These are phyloP conservation scores for Eupithecia centaureata DNA, from an alignment of 2,888 invertebrate genomes.

Conservation along the genomic window DNA sequence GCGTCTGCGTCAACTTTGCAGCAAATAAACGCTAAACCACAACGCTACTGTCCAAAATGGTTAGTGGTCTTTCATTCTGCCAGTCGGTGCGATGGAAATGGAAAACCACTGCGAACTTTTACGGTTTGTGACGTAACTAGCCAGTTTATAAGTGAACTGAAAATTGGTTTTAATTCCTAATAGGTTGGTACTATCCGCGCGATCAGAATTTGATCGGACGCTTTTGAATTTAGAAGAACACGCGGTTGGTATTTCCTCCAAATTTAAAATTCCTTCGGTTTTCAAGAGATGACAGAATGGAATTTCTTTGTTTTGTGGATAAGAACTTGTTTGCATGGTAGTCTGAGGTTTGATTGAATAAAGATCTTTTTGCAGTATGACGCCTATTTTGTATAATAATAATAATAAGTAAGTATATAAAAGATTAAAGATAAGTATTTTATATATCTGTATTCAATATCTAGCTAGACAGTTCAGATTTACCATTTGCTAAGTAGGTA, in stretches of 20 bases:
- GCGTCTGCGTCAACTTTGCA: neutral
- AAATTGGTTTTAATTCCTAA: neutral
- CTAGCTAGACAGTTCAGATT: neutral
- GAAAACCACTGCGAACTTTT: slow-evolving; percentile 6
- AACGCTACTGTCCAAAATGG: slow-evolving; percentile 12
- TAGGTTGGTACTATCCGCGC: neutral
- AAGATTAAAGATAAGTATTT: no score
- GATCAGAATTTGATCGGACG: neutral
- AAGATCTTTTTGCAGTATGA: no score
- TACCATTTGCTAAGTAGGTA: neutral
- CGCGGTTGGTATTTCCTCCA: neutral
- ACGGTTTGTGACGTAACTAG: neutral
- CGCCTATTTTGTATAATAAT: no score
- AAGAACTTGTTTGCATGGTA: no score
- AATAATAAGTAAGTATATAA: no score
- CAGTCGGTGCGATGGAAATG: neutral
- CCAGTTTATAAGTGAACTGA: neutral
- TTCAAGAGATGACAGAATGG: no score
- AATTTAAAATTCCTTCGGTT: no score
- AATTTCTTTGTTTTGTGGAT: no score
- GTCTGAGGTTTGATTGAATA: no score
- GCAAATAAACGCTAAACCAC: slow-evolving; percentile 8
- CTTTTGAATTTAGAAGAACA: neutral
- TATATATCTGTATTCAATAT: no score
- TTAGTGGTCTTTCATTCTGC: slow-evolving; percentile 4